Evolutionary conservation across 2,113 vertebrate genomes (phyloP).

Genomic region (Apistogramma diplotaenia): DNA sequence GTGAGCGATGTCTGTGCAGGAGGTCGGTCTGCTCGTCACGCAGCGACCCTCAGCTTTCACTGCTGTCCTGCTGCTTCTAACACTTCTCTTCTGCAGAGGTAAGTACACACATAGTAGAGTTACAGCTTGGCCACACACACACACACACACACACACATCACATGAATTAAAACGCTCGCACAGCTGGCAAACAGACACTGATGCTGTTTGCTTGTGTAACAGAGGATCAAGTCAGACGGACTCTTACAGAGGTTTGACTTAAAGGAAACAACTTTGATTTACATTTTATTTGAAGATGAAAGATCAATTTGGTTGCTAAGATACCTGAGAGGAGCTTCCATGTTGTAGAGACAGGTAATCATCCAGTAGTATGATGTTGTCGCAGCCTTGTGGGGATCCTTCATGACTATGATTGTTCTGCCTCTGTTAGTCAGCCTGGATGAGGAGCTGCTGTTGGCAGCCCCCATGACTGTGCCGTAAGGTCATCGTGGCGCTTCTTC

Average conservation of each 20-base stretch:
- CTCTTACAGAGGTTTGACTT: too few species aligned
- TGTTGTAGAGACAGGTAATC: background rate
- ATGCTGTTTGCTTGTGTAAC: too few species aligned
- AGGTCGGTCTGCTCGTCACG: background rate
- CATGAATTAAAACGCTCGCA: too few species aligned
- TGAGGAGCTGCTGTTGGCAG: background rate
- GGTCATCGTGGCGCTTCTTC: background rate
- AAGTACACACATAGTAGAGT: accelerated
- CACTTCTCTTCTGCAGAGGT: background rate
- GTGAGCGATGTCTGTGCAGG: accelerated
- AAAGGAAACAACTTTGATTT: too few species aligned
- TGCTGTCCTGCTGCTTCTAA: accelerated
- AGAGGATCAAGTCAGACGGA: background rate
- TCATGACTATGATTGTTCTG: background rate
- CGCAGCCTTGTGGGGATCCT: accelerated
- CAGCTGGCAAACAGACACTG: too few species aligned
- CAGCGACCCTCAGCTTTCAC: background rate
- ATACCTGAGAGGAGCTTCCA: background rate
- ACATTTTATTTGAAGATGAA: too few species aligned
- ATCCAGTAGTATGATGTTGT: background rate
- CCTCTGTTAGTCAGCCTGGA: background rate
- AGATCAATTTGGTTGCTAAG: background rate
- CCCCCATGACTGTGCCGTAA: accelerated
- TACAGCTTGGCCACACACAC: accelerated
- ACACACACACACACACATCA: background rate